These are phyloP conservation scores for Labeo catla DNA, from an alignment of 2,113 vertebrate species.

Conservation along the genomic window DNA sequence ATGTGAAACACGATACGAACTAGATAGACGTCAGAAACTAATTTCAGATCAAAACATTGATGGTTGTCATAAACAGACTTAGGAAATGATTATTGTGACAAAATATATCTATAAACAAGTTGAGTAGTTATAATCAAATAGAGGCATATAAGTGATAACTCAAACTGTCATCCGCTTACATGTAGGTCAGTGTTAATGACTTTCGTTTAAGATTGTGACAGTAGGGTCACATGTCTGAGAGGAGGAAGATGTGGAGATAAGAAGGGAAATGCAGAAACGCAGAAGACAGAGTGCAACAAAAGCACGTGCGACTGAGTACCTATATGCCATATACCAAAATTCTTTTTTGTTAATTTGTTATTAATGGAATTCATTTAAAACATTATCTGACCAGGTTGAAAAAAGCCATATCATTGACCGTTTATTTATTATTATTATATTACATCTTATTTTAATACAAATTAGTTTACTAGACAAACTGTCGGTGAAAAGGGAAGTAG, in stretches of 20 bases:
- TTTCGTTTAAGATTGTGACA: background rate
- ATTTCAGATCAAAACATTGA: slow-evolving; percentile 19
- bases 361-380: background rate
- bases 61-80: background rate
- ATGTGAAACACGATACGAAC: slow-evolving; percentile 28
- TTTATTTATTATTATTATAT: background rate
- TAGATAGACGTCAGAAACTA: slow-evolving; percentile 23
- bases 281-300: background rate
- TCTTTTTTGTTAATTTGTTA: background rate
- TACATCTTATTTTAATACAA: background rate
- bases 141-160: slow-evolving; percentile 3
- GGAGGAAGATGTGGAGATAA: background rate
- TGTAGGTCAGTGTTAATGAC: background rate
- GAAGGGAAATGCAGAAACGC: background rate
- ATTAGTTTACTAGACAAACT: background rate
- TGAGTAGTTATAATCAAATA: background rate
- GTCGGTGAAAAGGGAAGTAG: background rate
- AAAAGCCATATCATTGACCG: background rate
- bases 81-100: background rate
- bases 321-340: background rate
- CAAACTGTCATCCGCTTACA: background rate
- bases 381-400: background rate
- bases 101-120: background rate
- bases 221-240: background rate
- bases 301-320: background rate